These are phyloP conservation scores for Bujurquina vittata DNA, from an alignment of 2,113 vertebrate genomes.

Conservation along the genomic window DNA sequence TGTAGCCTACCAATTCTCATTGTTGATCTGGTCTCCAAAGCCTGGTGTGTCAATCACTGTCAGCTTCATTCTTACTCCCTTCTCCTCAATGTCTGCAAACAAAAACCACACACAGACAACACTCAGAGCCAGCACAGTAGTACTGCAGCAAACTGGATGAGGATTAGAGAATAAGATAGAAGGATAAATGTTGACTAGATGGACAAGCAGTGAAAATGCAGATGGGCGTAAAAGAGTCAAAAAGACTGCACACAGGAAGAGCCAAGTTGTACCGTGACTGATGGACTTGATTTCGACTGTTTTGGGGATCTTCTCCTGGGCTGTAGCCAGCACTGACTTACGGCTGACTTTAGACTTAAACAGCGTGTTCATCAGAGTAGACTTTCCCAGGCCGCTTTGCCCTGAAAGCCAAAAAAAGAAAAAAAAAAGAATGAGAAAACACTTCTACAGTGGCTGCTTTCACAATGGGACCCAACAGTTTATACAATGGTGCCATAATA, in stretches of 20 bases:
- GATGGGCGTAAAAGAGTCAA: neutral
- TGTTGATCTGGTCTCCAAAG: constrained; percentile 99
- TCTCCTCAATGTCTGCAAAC: constrained; percentile 93
- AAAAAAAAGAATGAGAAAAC: constrained; percentile 1
- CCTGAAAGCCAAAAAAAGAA: constrained; percentile 76
- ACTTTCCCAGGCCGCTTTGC: constrained; percentile 97
- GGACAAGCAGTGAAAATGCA: neutral
- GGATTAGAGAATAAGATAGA: neutral
- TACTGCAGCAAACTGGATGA: neutral
- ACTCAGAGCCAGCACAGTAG: neutral
- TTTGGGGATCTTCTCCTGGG: constrained; percentile 95
- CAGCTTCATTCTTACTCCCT: constrained; percentile 97
- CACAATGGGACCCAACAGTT: neutral
- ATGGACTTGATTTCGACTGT: constrained; percentile 98
- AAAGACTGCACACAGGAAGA: neutral
- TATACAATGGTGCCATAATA: neutral
- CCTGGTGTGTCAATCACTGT: constrained; percentile 97
- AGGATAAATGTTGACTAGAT: too few species aligned
- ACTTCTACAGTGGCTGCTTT: neutral
- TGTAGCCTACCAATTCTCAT: constrained; percentile 92
- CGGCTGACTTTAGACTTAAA: constrained; percentile 99
- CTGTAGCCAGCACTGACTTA: constrained; percentile 88
- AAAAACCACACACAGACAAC: neutral
- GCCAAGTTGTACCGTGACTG: constrained; percentile 85
- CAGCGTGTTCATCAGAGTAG: constrained; percentile 98